Base-by-base conservation (phyloP, 2,888 invertebrate genomes). In the Trichopoda pennipes region DNA sequence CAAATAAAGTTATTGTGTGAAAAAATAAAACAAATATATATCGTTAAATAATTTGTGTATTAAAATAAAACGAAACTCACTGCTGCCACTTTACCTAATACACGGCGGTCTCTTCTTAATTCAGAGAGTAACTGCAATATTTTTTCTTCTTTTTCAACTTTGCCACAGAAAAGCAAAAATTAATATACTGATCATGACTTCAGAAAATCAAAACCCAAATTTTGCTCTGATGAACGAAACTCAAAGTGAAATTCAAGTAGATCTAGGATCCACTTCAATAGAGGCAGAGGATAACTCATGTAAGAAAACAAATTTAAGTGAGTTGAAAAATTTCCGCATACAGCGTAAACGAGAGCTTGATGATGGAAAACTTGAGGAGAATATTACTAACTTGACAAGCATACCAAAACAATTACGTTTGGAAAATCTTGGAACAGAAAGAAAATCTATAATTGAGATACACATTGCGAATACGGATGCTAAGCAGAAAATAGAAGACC, bases 371-470 rank as follows among this genome's bases (percentile, higher is more conserved):
- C 10, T 14, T 16, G 77, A 76, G 19, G 80, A 72, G 8, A 68
- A 55, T 17, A 47, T 17, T 28, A 7, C 21, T 16, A 12, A 16
- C 0, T 23, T 32, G 23, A 2, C 23, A 14, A 42, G 21, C 32
- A 55, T 21, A 14, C 32, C 77, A 12, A 84, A 84, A 70, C 69
- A 80, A 14, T 12, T 64, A 19, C 76, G 83, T 58, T 69, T 85
- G n/a, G 79, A 85, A 14, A 78, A 63, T 51, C 28, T 85, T 0
- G 72, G 80, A 42, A 61, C 9, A 12, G 89, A 88, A 58, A 86
- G 87, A 9, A 89, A 86, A 73, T 89, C 89, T 9, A 89, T 89
- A 16, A 89, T 89, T 35, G 88, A 89, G 58, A 88, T 89, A 74
- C 88, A 86, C 32, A 87, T 89, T 63, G 85, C 87, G 2, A 89